Evolutionary conservation across 1,140 invertebrate genomes (phyloP), one percentile per base, ranked within the genome.

Genomic region (Listronotus oregonensis): DNA sequence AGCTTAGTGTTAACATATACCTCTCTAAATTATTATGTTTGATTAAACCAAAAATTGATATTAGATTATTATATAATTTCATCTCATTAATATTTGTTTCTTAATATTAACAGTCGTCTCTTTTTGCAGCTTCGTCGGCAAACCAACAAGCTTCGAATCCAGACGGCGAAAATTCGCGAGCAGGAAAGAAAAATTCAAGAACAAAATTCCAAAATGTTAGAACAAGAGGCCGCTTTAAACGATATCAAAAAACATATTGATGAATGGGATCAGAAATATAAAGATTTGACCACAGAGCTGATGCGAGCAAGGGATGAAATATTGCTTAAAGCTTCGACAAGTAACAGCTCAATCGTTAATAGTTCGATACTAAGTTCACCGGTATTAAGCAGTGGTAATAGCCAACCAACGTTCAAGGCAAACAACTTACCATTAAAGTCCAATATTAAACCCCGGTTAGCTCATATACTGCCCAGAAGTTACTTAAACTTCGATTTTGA

Each of bases 181-280:
- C 82, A 85, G 62, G 81, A 71, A 61, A 63, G 78, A 7, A 84
- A 82, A 70, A 62, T 84, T 9, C 78, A 82, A 57, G 80, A 83
- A 39, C 83, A 84, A 57, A 73, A 76, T 2, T 75, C 76, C 11
- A 84, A 83, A 70, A 73, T 85, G 12, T 73, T 78, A 40, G 79
- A 80, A 49, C 84, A 85, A 62, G 81, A 83, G 17, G 67, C 77
- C 3, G 79, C 81, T 42, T 67, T 86, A 14, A 78, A 79, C 0
- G 84, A 85, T 27, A 77, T 86, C 71, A 81, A 80, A 63, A 82
- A 83, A 51, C 82, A 84, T 64, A 68, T 86, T 2, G 83, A 83
- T 55, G 84, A 85, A 50, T 85, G 82, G 81, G 82, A 85, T 54
- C 80, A 84, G 51, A 85, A 84, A 73, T 81, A 84, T 46, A 79